Percentiles rank a stretch among this genome's conserved stretches.
These are phyloP conservation scores for Hydrochoerus hydrochaeris DNA, from an alignment of 2,113 vertebrate genomes.

Conservation along the genomic window DNA sequence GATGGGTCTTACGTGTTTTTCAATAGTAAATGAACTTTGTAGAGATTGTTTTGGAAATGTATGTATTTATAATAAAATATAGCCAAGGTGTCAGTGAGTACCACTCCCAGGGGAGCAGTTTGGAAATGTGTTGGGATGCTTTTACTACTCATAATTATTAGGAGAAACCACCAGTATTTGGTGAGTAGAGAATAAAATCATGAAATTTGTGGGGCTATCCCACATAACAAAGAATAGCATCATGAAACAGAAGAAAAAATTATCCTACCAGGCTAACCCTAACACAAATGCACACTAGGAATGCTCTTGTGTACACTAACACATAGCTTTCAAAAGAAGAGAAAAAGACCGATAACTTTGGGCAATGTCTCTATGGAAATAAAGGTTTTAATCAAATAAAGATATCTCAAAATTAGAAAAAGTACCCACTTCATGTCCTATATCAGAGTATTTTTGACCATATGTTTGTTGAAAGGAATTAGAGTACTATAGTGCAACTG, in stretches of 20 bases:
- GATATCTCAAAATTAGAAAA: conserved; percentile 25
- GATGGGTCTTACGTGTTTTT: neutral
- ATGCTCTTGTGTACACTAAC: neutral
- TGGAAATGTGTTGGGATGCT: neutral
- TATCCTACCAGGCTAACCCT: neutral
- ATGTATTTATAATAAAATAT: neutral
- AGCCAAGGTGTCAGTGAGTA: conserved; percentile 16
- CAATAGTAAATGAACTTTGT: conserved; percentile 25
- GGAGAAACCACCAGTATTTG: neutral
- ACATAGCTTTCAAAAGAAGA: conserved; percentile 31
- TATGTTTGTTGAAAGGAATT: neutral
- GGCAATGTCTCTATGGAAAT: neutral
- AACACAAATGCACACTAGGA: neutral
- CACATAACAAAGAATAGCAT: neutral
- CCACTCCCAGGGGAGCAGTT: neutral
- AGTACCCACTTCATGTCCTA: neutral
- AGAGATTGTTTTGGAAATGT: conserved; percentile 23
- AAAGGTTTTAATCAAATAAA: conserved; percentile 39
- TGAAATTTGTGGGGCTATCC: neutral
- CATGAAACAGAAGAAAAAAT: neutral
- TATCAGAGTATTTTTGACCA: conserved; percentile 23
- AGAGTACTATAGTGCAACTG: neutral
- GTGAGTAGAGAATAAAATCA: neutral
- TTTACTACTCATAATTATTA: conserved; percentile 37
- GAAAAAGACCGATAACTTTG: conserved; percentile 33